Conservation (phyloP, 2,113 vertebrate genomes). For the Taxidea taxus region DNA sequence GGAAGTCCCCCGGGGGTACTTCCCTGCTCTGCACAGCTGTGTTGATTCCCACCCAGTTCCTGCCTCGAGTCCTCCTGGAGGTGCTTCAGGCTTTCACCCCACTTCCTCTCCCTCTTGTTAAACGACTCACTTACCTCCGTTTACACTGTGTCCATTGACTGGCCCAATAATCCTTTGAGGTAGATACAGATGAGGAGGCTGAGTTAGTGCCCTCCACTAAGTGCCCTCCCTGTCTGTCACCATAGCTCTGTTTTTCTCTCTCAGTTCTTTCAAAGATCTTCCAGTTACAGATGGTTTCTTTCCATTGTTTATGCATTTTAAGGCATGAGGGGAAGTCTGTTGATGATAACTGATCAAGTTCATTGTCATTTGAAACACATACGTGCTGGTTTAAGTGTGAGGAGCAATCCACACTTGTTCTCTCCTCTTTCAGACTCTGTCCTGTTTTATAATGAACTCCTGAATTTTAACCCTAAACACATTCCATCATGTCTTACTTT, state of each 20-base stretch:
- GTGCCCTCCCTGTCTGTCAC: neutral
- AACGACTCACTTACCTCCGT: neutral
- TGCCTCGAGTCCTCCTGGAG: neutral
- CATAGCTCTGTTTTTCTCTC: neutral
- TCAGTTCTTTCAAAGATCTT: neutral
- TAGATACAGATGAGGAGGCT: neutral
- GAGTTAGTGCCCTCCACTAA: neutral
- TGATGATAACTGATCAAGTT: neutral
- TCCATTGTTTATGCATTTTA: neutral
- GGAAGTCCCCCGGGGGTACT: neutral
- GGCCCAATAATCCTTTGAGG: neutral
- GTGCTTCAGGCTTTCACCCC: neutral
- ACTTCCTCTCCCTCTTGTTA: neutral
- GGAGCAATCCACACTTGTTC: too few species aligned
- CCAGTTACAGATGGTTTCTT: neutral
- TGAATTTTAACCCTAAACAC: neutral
- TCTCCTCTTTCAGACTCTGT: neutral
- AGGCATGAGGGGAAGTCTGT: neutral
- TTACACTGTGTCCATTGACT: neutral
- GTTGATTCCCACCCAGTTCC: neutral
- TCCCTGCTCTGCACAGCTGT: neutral
- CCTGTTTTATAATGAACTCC: neutral
- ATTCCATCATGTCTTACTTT: neutral
- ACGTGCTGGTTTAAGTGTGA: fast-evolving
- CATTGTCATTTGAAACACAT: neutral